Evolutionary conservation across 2,888 invertebrate species (phyloP), one percentile per base, ranked within the genome.

Genomic region (Meiosimyza decipiens): DNA sequence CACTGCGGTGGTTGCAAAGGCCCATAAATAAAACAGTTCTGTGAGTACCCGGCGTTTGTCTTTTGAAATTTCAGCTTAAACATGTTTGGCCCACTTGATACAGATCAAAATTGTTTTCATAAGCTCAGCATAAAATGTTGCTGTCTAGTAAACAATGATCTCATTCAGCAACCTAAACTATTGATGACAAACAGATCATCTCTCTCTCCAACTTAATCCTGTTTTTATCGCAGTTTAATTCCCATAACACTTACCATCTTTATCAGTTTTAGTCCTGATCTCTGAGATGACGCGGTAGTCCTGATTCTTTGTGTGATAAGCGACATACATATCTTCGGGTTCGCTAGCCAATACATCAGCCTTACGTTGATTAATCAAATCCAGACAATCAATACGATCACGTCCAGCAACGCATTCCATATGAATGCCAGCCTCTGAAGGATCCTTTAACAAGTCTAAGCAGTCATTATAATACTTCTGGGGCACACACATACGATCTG

Each of bases 271-370:
- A 6, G 93, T 94, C 71, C 94, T 89, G 76, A 94, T 92, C 86
- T 94, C 93, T 77, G 92, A 92, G 82, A 93, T 90, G 6, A 95
- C 89, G 0, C 92, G 91, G 82, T 93, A 93, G 85, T 94, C 92
- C 84, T 93, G 90, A 83, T 94, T 91, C 28, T 90, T 90, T 68
- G 91, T 89, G 77, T 92, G 92, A 59, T 91, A 90, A 1, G 94
- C 95, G 59, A 96, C 91, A 84, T 95, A 96, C 91, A 95, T 94
- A 81, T 95, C 95, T 81, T 95, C 95, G 4, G 96, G 95, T 82
- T 96, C 95, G 2, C 93, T 92, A 9, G 93, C 92, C 40, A 93
- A 91, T 71, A 96, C 90, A 84, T 97, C 96, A 0, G 95, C 96
- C 81, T 92, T 90, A 33, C 93, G 90, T 77, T 91, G 89, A 76